A percentile compares a stretch with the other conserved stretches of the same genome.
Evolutionary conservation across 2,797 vertebrate genomes (phyloP).

Genomic region (Tarsius wallacei): DNA sequence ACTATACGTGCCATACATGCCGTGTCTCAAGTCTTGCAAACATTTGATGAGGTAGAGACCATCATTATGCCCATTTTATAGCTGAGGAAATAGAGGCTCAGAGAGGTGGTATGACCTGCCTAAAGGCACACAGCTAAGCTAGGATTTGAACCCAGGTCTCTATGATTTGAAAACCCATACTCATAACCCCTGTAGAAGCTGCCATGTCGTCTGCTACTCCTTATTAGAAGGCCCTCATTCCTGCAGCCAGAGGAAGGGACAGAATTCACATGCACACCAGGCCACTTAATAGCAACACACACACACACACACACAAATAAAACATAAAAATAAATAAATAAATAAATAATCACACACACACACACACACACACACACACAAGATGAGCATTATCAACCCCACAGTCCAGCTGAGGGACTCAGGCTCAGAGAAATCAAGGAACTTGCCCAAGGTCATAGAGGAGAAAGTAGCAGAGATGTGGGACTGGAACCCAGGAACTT

Average conservation of each 20-base stretch:
- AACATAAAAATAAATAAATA: no score
- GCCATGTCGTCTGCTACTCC: neutral
- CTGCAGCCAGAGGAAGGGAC: neutral
- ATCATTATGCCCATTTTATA: neutral
- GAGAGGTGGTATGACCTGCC: neutral
- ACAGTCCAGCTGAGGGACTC: neutral
- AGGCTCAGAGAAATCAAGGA: neutral
- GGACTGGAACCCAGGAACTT: neutral
- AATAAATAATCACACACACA: neutral
- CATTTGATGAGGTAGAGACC: neutral
- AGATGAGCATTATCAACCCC: no score
- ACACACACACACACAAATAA: neutral
- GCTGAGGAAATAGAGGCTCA: neutral
- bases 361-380: neutral
- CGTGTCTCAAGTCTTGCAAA: neutral
- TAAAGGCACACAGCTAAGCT: neutral
- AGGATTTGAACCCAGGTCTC: neutral
- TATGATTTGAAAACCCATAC: neutral
- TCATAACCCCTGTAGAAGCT: neutral
- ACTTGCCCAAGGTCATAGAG: neutral
- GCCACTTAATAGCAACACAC: neutral
- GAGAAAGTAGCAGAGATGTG: neutral
- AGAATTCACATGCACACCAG: neutral
- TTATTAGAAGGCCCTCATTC: neutral
- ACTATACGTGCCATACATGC: accelerated